Base-by-base conservation (phyloP, 2,888 invertebrate genomes). In the Aphrophora alni region DNA sequence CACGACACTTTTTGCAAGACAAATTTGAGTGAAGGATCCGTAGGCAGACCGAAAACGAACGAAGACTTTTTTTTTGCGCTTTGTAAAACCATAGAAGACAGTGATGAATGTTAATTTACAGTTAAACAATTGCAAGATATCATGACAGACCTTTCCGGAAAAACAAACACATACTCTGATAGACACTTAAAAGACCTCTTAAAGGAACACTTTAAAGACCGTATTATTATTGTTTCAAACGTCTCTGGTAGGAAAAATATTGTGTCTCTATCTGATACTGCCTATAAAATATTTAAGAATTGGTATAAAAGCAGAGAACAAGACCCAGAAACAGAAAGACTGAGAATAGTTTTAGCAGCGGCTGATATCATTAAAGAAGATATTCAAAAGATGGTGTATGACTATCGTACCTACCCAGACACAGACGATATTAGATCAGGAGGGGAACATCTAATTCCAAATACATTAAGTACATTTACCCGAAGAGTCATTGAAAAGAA, bases 331-430 rank as follows among this genome's bases (percentile, higher is more conserved):
- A 70, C 75, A 26, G 86, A 87, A 84, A 84, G 85, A 82, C 76
- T 75, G 80, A 85, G 85, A 85, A 86, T 87, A 80, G 85, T 87
- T 82, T 76, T 85, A 83, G 84, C 85, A 82, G 87, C 87, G 82
- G 86, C 86, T 81, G 84, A 83, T 82, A 86, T 87, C 81, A 81
- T 86, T 82, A 81, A 83, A 79, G 85, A 87, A 84, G 86, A 87
- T 84, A 86, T 86, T 69, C 83, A 85, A 74, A 84, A 85, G 27
- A 82, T 82, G 83, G 82, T 84, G 77, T 86, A 85, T 81, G 84
- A 86, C 77, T 84, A 82, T 68, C 83, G 83, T 82, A 27, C 82
- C 77, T 86, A 86, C 83, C 81, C 84, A 83, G 83, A 82, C 79
- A 81, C 81, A 69, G 84, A 85, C 72, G 83, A 84, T 84, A 82